phyloP scores from a whole-genome alignment of 2,888 invertebrate genomes.

The Notocelia uddmanniana region DNA sequence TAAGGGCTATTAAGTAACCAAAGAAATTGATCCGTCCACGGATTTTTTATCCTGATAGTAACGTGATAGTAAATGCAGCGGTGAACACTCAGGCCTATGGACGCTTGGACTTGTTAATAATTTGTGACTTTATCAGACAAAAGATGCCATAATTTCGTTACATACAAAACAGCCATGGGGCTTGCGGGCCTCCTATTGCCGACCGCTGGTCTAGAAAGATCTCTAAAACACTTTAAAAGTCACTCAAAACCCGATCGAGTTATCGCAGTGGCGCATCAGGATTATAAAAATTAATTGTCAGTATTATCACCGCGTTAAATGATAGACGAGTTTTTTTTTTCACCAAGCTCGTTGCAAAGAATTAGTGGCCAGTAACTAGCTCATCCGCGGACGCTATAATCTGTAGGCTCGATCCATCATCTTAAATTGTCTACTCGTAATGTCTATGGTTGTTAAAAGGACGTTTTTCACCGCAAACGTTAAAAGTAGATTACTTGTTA shows the following conservation, averaged over 20 bases:
- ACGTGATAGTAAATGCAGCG: too few species aligned
- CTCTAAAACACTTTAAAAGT: not conserved
- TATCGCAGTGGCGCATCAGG: slow-evolving; percentile 10
- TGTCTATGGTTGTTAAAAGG: slow-evolving; percentile 22
- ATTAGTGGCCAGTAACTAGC: slow-evolving; percentile 13
- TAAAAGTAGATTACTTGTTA: slow-evolving; percentile 19
- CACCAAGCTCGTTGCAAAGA: slow-evolving; percentile 1
- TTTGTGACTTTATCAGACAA: too few species aligned
- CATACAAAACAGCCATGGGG: too few species aligned
- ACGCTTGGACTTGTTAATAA: too few species aligned
- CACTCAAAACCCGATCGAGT: slow-evolving; percentile 9
- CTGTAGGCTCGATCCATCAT: slow-evolving; percentile 24
- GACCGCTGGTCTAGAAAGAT: not conserved
- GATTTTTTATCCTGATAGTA: too few species aligned
- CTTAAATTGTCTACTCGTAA: slow-evolving; percentile 28
- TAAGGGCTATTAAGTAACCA: too few species aligned
- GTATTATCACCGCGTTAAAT: slow-evolving; percentile 17
- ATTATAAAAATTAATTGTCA: slow-evolving; percentile 16
- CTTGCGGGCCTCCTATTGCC: too few species aligned
- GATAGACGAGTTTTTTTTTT: slow-evolving; percentile 10
- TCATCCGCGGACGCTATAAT: slow-evolving; percentile 6
- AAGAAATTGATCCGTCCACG: too few species aligned
- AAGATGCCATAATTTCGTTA: too few species aligned
- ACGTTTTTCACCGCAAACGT: slow-evolving; percentile 17
- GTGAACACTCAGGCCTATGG: too few species aligned